Conservation (phyloP, 2,113 vertebrate genomes). For the Clarias gariepinus region DNA sequence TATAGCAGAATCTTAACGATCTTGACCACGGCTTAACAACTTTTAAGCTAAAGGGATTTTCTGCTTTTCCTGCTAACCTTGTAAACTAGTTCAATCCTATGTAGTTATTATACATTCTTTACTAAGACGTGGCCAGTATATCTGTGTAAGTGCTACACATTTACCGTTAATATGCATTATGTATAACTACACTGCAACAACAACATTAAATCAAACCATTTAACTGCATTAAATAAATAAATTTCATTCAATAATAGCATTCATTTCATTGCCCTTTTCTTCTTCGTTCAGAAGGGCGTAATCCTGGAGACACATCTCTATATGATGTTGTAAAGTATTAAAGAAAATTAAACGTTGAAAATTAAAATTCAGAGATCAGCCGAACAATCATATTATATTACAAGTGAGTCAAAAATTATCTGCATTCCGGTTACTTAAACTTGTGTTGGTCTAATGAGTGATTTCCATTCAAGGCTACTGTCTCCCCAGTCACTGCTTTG, state of each 20-base stretch:
- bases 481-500: too few species aligned
- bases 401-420: too few species aligned
- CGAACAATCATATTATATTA: not conserved
- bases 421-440: too few species aligned
- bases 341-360: not conserved
- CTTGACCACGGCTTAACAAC: constrained; percentile 10
- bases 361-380: not conserved
- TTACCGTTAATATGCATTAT: not conserved
- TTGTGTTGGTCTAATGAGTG: too few species aligned
- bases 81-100: not conserved
- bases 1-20: not conserved
- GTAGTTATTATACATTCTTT: too few species aligned
- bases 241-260: too few species aligned
- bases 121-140: not conserved
- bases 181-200: not conserved
- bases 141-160: not conserved
- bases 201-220: not conserved
- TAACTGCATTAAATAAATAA: too few species aligned
- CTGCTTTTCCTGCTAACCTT: not conserved
- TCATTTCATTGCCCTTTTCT: not conserved
- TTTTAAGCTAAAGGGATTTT: constrained; percentile 6
- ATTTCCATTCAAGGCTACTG: too few species aligned
- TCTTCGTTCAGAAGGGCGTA: not conserved
- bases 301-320: not conserved
- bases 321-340: not conserved